Evolutionary conservation across 2,113 vertebrate species (phyloP).

Genomic region (Ictidomys tridecemlineatus): DNA sequence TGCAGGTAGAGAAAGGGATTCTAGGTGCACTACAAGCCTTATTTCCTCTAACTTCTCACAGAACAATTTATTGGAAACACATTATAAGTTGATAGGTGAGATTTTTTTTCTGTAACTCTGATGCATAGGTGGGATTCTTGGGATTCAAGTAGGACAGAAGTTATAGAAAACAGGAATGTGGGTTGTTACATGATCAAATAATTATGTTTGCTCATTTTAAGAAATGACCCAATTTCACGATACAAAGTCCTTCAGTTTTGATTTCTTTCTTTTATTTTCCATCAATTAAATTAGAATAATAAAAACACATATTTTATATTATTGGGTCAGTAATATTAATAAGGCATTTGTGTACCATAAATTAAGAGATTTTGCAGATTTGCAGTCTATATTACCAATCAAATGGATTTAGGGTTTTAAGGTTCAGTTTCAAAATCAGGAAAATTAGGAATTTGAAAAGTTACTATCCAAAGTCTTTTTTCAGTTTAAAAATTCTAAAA

Average conservation of each 20-base stretch:
- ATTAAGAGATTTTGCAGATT: not conserved
- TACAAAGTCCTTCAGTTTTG: not conserved
- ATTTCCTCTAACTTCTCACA: not conserved
- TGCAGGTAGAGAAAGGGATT: not conserved
- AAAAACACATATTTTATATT: not conserved
- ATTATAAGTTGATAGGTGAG: not conserved
- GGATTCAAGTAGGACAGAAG: not conserved
- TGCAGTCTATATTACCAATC: not conserved
- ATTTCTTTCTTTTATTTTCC: slow-evolving; percentile 30
- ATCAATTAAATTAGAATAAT: not conserved
- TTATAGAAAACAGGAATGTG: not conserved
- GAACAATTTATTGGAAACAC: not conserved
- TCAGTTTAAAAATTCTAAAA: not conserved
- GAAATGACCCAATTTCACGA: not conserved
- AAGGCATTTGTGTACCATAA: not conserved
- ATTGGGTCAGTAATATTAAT: not conserved
- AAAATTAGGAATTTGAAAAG: slow-evolving; percentile 9
- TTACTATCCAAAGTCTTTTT: not conserved
- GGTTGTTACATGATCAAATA: not conserved
- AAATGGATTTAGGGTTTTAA: not conserved
- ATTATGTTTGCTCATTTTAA: not conserved
- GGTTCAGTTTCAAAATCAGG: not conserved
- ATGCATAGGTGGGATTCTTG: not conserved
- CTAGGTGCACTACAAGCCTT: not conserved
- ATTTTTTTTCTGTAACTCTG: not conserved